phyloP scores from a whole-genome alignment of 2,888 invertebrate genomes.

The Crocallis elinguaria region DNA sequence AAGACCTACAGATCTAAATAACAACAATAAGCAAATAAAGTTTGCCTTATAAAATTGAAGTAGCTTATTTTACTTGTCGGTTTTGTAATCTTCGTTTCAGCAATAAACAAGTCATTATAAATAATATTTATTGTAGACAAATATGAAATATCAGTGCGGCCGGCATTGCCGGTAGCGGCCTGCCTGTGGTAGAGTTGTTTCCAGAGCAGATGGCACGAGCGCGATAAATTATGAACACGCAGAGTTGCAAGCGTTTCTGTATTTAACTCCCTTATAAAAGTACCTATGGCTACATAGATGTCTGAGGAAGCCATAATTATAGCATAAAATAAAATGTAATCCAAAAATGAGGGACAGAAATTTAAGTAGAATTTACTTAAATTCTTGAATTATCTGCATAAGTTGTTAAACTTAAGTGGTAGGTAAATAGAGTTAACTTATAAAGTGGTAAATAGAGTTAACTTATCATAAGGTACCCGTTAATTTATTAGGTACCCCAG shows the following conservation, averaged over 20 bases:
- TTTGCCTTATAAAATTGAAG: slow-evolving; percentile 3
- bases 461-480: no score
- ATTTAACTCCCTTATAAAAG: neutral
- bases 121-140: slow-evolving; percentile 25
- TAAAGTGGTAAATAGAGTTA: no score
- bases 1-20: neutral
- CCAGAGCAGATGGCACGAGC: slow-evolving; percentile 26
- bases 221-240: slow-evolving; percentile 18
- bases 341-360: no score
- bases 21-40: neutral
- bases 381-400: no score
- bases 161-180: slow-evolving; percentile 20
- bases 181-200: slow-evolving; percentile 20
- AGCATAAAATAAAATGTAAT: no score
- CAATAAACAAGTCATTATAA: slow-evolving; percentile 28
- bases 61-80: slow-evolving; percentile 38
- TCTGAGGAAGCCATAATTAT: no score
- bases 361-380: no score
- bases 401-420: no score
- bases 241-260: slow-evolving; percentile 12
- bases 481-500: no score
- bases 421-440: no score
- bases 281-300: no score
- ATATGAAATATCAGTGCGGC: slow-evolving; percentile 22
- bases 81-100: slow-evolving; percentile 34